Conservation (phyloP, 2,113 vertebrate genomes). For the Solenodon paradoxus region DNA sequence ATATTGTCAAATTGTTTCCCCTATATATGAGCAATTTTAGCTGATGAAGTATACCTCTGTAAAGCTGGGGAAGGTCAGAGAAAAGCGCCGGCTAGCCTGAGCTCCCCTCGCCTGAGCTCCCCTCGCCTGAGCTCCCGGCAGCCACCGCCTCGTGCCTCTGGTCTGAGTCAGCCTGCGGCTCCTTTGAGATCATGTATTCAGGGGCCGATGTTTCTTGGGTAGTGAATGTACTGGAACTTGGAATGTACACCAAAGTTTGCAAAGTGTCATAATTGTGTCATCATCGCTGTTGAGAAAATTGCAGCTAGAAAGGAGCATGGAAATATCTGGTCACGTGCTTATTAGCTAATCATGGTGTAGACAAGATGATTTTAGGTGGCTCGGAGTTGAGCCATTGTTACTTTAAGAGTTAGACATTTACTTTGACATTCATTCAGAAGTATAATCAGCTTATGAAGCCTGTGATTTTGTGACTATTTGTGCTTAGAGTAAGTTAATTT, state of each 20-base stretch:
- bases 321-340: background rate
- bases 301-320: background rate
- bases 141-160: background rate
- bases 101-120: too few species aligned
- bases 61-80: background rate
- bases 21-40: background rate
- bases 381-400: background rate
- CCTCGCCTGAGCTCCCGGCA: fast-evolving
- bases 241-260: background rate
- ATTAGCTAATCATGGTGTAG: background rate
- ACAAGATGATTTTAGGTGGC: background rate
- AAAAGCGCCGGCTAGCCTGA: too few species aligned
- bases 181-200: background rate
- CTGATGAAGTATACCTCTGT: background rate
- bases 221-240: background rate
- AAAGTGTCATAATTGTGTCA: background rate
- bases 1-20: background rate
- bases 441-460: background rate
- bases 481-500: background rate
- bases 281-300: background rate
- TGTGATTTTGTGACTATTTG: background rate
- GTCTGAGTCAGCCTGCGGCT: background rate
- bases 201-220: background rate
- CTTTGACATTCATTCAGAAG: background rate
- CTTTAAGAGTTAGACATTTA: background rate